Conservation (phyloP, 2,888 invertebrate species). For the Mantis religiosa region DNA sequence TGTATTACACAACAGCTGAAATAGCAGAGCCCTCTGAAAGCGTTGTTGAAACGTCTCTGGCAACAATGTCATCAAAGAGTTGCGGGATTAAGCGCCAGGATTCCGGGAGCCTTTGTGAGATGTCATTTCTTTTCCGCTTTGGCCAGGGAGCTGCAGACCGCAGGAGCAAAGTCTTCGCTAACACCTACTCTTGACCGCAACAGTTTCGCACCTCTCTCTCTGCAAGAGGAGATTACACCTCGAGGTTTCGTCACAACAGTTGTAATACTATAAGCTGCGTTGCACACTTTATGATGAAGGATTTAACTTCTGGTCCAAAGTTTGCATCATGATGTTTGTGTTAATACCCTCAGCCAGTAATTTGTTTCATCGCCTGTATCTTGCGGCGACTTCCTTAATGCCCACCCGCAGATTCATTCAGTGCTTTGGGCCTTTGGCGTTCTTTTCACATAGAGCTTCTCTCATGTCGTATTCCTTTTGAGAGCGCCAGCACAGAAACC, state of each 20-base stretch:
- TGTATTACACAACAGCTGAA: not conserved
- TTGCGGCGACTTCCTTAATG: not conserved
- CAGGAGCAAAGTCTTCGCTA: not conserved
- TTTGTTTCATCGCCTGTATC: not conserved
- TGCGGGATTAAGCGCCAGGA: not conserved
- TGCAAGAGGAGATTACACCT: not conserved
- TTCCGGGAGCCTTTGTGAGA: not conserved
- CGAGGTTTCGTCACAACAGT: not conserved
- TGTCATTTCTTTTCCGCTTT: not conserved
- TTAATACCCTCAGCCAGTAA: not conserved
- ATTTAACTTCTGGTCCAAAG: not conserved
- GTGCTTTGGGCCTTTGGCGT: not conserved
- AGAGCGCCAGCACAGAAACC: not conserved
- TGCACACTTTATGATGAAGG: not conserved
- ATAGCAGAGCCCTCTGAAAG: not conserved
- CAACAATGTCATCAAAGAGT: not conserved
- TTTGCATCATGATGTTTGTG: not conserved
- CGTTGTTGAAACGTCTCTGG: not conserved
- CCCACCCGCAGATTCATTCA: not conserved
- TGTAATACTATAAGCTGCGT: not conserved
- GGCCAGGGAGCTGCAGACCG: not conserved
- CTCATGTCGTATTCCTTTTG: not conserved
- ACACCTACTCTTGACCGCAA: not conserved
- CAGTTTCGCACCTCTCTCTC: not conserved
- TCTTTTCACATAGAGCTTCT: not conserved